Conservation (phyloP, 2,113 vertebrate genomes). For the Cebidichthys violaceus region DNA sequence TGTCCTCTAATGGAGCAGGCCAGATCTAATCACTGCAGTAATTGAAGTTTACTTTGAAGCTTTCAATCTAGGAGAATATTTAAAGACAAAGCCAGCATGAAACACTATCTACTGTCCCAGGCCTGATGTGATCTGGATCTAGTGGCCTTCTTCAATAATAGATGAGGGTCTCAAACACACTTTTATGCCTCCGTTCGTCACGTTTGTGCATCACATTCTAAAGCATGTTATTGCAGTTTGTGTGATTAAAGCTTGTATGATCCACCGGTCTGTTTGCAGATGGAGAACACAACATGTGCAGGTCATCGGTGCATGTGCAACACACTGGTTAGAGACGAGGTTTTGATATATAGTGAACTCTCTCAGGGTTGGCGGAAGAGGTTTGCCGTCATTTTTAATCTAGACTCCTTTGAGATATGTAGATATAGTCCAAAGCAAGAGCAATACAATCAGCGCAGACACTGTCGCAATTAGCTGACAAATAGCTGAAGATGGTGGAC, state of each 20-base stretch:
- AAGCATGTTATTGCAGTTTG: neutral
- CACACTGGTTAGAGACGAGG: neutral
- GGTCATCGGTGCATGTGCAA: neutral
- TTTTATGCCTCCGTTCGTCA: conserved; percentile 62
- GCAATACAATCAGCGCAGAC: neutral
- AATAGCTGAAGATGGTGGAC: neutral
- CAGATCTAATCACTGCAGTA: conserved; percentile 86
- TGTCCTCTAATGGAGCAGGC: conserved; percentile 86
- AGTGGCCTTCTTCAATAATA: conserved; percentile 81
- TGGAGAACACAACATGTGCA: too few species aligned
- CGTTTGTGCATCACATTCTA: conserved; percentile 51
- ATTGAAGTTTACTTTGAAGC: conserved; percentile 87
- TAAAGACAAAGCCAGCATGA: conserved; percentile 83
- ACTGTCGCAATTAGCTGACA: neutral
- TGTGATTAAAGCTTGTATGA: neutral
- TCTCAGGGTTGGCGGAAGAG: neutral
- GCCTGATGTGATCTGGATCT: conserved; percentile 74
- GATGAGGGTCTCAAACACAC: conserved; percentile 78
- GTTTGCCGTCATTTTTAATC: neutral
- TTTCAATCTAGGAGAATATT: conserved; percentile 86
- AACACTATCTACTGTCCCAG: conserved; percentile 83
- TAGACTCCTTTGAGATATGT: neutral
- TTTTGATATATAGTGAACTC: neutral
- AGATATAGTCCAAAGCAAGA: neutral
- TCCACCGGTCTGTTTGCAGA: neutral